Evolutionary conservation across 1,140 invertebrate genomes (phyloP).

Genomic region (Conus betulinus): DNA sequence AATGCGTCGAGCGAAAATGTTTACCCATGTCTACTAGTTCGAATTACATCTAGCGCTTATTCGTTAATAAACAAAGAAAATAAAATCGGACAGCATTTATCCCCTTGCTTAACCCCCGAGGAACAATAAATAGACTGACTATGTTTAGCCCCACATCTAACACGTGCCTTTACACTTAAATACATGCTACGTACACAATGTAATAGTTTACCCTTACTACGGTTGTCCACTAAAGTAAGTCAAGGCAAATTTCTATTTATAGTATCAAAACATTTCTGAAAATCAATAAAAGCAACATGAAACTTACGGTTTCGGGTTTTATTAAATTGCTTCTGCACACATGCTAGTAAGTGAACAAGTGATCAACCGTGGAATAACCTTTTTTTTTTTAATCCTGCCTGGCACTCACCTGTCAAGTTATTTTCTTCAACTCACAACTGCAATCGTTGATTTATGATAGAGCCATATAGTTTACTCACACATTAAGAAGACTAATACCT

Average conservation of each 20-base stretch:
- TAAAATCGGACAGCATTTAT: background rate
- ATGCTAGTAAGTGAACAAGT: background rate
- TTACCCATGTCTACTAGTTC: background rate
- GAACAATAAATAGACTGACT: background rate
- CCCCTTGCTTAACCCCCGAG: background rate
- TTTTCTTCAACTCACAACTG: slow-evolving; percentile 9
- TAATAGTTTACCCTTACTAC: background rate
- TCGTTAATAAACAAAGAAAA: too few relatives aligned
- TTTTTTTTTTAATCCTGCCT: slow-evolving; percentile 4
- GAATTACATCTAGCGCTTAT: background rate
- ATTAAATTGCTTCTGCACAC: background rate
- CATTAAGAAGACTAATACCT: slow-evolving; percentile 9
- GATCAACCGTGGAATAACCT: background rate
- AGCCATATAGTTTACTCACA: slow-evolving; percentile 7
- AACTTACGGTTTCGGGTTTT: background rate
- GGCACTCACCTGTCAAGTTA: slow-evolving; percentile 11
- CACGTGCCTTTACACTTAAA: background rate
- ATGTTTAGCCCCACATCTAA: background rate
- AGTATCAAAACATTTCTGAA: background rate
- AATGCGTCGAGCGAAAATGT: background rate
- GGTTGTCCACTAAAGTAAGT: background rate
- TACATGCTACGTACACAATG: background rate
- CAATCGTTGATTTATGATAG: slow-evolving; percentile 3
- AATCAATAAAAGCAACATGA: slow-evolving; percentile 13
- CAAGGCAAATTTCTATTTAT: background rate